Base-by-base conservation (phyloP, 2,113 vertebrate genomes). In the Rhombomys opimus region DNA sequence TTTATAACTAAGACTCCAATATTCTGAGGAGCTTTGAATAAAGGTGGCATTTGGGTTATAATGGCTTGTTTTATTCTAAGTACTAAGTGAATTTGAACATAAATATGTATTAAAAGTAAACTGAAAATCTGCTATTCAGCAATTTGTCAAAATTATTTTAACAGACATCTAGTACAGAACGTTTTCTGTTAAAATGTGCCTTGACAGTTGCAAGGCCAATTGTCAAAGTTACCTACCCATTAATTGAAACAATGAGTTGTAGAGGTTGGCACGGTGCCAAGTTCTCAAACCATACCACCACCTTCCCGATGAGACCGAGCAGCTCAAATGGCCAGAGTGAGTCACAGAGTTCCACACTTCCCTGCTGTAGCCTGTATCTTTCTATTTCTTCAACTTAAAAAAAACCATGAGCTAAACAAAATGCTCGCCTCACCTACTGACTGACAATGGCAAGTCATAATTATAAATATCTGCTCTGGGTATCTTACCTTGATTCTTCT, bases 401-500 rank as follows among this genome's bases (percentile, higher is more conserved):
- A 72, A 86, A 91, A 27, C 23, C 41, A 89, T 61, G 70, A 5
- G 27, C 14, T 61, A 88, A 92, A 94, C 84, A 76, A 90, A 87
- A 75, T 84, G 54, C 32, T 80, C 35, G 14, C 46, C 86, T 72
- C 57, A 80, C 52, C 35, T 92, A 80, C 1, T 75, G 52, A 87
- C 30, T n/a, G 77, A 35, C 13, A 87, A 76, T 4, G 93, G 30
- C 1, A 87, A 84, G 59, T 67, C 3, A 87, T 46, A 46, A 3
- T 18, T 72, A 54, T 4, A 81, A 87, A 52, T 20, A 76, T 73
- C 54, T 81, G 92, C 89, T 87, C 86, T 50, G 88, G 97, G 95
- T 86, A 81, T 89, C 52, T 97, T 99, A 99, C 99, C 99, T 99
- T 99, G 99, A 97, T 99, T 99, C 98, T 99, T 99, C 97, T 99